Evolutionary conservation across 2,888 invertebrate species (phyloP), one percentile per base, ranked within the genome.

Genomic region (Pecten maximus): DNA sequence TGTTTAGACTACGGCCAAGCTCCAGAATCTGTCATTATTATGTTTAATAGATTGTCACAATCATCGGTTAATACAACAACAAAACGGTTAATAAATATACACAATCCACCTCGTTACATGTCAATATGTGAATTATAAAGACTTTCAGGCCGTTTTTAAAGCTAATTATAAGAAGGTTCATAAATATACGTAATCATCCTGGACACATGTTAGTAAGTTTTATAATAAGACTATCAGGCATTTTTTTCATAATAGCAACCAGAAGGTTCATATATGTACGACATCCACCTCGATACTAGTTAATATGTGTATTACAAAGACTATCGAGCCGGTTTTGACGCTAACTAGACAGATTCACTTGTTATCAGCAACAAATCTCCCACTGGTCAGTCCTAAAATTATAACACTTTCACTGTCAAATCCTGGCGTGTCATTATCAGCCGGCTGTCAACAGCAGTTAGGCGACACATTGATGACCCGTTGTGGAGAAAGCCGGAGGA

Each of bases 291-390:
- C 74, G 74, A 35, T 60, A 74, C 74, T 35, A 35, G 35, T 28
- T 35, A 35, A 35, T 74, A 28, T 28, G 74, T 74, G 74, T 74
- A 74, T 74, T 74, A 74, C 28, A 74, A 35, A 74, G 28, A 0
- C 74, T 74, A 28, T 0, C 35, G 35, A 3, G 35, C 74, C 35
- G 28, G 8, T 74, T 74, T 74, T 74, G 74, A 74, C 74, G 74
- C 74, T 74, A 74, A 74, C 35, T 35, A 74, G 74, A 74, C 74
- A 74, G 74, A 19, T 35, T 28, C 35, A 2, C 35, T 28, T 1
- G 74, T 74, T 74, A 74, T 74, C 74, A 16, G 74, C 10, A 6
- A 74, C 74, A 74, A 44, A 74, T 74, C 74, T 74, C 74, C 35
- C 28, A 74, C 35, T 74, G 74, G 74, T 74, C 74, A 74, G 35